Base-by-base conservation (phyloP, 1,140 invertebrate species). In the Spodoptera litura region DNA sequence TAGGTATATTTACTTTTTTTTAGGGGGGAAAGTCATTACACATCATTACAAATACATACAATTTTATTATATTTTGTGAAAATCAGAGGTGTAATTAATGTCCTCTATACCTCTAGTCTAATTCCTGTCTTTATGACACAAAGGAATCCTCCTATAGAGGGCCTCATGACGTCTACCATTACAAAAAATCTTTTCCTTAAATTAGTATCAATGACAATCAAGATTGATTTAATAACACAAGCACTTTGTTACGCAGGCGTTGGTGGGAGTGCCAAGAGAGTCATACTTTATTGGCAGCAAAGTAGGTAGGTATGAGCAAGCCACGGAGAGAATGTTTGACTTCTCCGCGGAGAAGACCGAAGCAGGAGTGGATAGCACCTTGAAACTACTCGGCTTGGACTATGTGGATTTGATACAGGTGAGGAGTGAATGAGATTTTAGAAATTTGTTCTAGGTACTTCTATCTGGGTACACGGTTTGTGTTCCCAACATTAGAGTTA, bases 231-330 rank as follows among this genome's bases (percentile, higher is more conserved):
- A 15, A 35, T 3, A 64, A 64, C 15, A 71, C 13, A 44, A 44
- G 35, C 61, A 13, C 8, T 70, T 51, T 77, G 79, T 87, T 87
- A n/a, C 79, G 20, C 38, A 97, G 97, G 98, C 97, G 4, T 94
- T 99, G 0, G 95, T 96, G 91, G 96, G 94, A 56, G 95, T 99
- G 76, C 98, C 98, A 0, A 95, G 99, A 35, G 84, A 97, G 81
- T 95, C 97, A 2, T 99, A 97, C 92, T 99, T 98, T 87, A 96
- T 99, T n/a, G 97, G 96, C 11, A 99, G 98, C n/a, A 99, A 99
- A 95, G 96, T 98, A 52, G 98, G 98, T 2, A 95, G 98, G 73
- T 99, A 98, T 88, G 96, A 97, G 80, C 93, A 95, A 35, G 95
- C 97, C 76, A 96, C 95, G 25, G 95, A 96, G 49, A 94, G 96